A percentile compares a stretch with the other conserved stretches of the same genome.
phyloP scores from a whole-genome alignment of 2,113 vertebrate species.

The Aplodontia rufa region DNA sequence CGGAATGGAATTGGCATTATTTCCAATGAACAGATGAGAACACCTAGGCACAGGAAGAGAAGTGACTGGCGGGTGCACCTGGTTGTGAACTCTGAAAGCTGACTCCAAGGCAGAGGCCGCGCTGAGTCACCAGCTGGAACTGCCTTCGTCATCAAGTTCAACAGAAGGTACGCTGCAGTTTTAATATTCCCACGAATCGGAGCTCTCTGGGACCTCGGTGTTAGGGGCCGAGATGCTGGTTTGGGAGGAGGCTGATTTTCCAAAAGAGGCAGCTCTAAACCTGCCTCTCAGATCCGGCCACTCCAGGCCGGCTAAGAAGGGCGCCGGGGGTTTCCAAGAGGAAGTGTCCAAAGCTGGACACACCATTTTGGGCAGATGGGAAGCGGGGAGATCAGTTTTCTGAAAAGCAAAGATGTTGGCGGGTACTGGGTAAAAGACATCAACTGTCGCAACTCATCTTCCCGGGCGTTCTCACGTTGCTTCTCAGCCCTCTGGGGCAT shows the following conservation, averaged over 20 bases:
- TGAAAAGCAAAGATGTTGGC: background rate
- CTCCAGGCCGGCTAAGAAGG: background rate
- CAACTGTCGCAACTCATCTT: background rate
- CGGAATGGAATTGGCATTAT: background rate
- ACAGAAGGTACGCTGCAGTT: background rate
- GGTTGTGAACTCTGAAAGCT: background rate
- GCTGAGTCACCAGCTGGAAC: background rate
- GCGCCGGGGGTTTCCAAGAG: constrained; percentile 39
- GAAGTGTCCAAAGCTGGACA: constrained; percentile 13
- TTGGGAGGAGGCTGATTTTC: background rate
- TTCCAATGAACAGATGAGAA: background rate
- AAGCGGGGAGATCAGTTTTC: background rate
- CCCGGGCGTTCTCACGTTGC: background rate
- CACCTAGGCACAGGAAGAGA: background rate
- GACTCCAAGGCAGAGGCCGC: background rate
- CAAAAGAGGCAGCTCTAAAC: background rate
- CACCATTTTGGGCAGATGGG: constrained; percentile 16
- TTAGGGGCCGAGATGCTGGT: background rate
- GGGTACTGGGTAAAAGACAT: background rate
- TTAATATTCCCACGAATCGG: background rate
- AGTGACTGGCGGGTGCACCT: background rate
- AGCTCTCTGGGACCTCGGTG: background rate
- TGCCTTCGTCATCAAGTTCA: too few species aligned
- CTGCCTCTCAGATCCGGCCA: background rate
- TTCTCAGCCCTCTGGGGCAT: background rate